Percentiles rank a stretch among this genome's conserved stretches.
These are phyloP conservation scores for Phaenicophaeus curvirostris DNA, from an alignment of 2,797 vertebrate species.

Conservation along the genomic window DNA sequence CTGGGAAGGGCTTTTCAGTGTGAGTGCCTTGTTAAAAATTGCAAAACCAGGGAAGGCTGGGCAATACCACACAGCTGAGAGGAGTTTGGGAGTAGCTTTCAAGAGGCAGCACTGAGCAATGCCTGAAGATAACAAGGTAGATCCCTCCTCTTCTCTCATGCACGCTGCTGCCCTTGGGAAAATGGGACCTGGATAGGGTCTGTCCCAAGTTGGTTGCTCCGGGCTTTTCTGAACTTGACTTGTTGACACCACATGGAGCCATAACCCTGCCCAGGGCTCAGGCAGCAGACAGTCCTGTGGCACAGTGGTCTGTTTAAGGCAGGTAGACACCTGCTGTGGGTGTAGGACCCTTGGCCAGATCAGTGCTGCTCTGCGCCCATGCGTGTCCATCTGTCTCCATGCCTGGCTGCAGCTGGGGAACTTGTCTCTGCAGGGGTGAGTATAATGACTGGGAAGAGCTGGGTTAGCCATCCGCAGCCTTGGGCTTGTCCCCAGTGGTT, in stretches of 20 bases:
- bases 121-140: not conserved
- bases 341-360: accelerated
- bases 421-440: accelerated
- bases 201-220: not conserved
- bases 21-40: not conserved
- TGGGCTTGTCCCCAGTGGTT: not conserved
- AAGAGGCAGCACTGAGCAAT: not conserved
- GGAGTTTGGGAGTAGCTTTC: not conserved
- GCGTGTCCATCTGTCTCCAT: accelerated
- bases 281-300: not conserved
- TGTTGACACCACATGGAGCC: accelerated
- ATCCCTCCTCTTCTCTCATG: not conserved
- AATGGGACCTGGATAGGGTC: accelerated
- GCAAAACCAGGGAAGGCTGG: not conserved
- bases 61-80: not conserved
- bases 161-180: not conserved
- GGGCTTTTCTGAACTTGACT: accelerated
- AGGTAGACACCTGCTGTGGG: not conserved
- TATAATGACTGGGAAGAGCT: not conserved
- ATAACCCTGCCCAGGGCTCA: not conserved
- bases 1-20: not conserved
- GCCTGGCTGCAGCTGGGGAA: not conserved
- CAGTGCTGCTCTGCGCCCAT: accelerated
- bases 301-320: not conserved
- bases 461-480: not conserved